Conservation (phyloP, 2,113 vertebrate species). For the Lagopus leucura region DNA sequence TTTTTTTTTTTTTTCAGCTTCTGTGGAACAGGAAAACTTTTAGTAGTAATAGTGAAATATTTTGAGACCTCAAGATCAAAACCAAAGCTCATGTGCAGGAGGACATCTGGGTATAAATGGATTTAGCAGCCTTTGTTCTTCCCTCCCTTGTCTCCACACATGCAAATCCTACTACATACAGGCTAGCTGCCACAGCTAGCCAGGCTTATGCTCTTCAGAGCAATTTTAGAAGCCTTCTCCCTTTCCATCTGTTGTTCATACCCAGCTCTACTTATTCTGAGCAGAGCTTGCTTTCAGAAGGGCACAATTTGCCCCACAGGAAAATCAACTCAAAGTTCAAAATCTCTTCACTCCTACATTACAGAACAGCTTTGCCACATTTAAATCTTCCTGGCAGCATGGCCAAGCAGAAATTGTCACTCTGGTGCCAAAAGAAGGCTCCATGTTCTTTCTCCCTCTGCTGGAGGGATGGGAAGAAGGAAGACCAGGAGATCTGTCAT, state of each 20-base stretch:
- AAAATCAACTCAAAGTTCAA: not conserved
- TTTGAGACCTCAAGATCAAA: not conserved
- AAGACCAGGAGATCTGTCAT: not conserved
- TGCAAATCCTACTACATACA: not conserved
- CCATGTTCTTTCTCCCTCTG: not conserved
- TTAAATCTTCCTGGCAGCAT: not conserved
- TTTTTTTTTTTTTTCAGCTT: not conserved
- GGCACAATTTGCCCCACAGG: not conserved
- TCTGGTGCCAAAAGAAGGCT: not conserved
- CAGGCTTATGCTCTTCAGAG: not conserved
- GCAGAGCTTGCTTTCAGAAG: not conserved
- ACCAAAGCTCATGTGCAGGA: not conserved
- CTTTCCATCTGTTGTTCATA: not conserved
- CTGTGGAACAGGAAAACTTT: not conserved
- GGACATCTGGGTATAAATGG: not conserved
- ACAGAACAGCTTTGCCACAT: fast-evolving
- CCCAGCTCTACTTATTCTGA: not conserved
- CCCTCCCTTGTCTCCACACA: not conserved
- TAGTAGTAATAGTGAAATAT: not conserved
- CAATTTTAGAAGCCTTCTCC: constrained; percentile 1
- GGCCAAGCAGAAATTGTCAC: not conserved
- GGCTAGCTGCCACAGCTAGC: not conserved
- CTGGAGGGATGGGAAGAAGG: not conserved
- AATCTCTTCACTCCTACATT: not conserved
- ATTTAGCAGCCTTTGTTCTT: not conserved